Evolutionary conservation across 2,797 vertebrate genomes (phyloP), one percentile per base, ranked within the genome.

Genomic region (Morelia viridis): DNA sequence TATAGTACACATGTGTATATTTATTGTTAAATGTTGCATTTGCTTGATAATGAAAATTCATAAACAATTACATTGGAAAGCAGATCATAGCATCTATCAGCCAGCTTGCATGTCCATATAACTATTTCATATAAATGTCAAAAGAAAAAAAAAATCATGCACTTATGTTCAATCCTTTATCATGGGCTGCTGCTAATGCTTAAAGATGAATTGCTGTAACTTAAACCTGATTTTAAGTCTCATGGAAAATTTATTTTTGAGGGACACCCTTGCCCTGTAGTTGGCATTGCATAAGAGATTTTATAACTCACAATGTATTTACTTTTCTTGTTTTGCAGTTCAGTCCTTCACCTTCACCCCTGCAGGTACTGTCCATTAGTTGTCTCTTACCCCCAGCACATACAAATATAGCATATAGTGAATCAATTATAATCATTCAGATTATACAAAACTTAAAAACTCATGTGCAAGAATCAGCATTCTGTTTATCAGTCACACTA

Each of bases 241-340:
- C 53, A 90, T 56, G 31, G 11, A 2, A 31, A 80, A 94, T 56
- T 92, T 56, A 91, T 60, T 93, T 95, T 95, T 95, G 84, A 90
- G 89, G 68, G 89, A 95, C 90, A 62, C n/a, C 53, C 1, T 0
- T 94, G 58, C 91, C 96, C 93, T 91, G 87, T 65, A 91, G 10
- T 87, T 94, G 94, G 90, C 0, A 0, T 85, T 95, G 92, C 85
- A 86, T 93, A 65, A 96, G 96, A 97, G 96, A 95, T 92, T 95
- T 97, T 98, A 97, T 98, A 98, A 98, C 97, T 96, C 97, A 97
- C 96, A 95, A 97, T 98, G 97, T 98, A 96, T 98, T 98, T 99
- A 97, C 98, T 98, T 90, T 98, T 98, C 98, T 98, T 98, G 97
- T 98, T 98, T 99, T 99, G 97, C 98, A 98, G 98, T 98, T 97